Evolutionary conservation across 1,140 invertebrate genomes (phyloP).

Genomic region (Drosophila busckii): DNA sequence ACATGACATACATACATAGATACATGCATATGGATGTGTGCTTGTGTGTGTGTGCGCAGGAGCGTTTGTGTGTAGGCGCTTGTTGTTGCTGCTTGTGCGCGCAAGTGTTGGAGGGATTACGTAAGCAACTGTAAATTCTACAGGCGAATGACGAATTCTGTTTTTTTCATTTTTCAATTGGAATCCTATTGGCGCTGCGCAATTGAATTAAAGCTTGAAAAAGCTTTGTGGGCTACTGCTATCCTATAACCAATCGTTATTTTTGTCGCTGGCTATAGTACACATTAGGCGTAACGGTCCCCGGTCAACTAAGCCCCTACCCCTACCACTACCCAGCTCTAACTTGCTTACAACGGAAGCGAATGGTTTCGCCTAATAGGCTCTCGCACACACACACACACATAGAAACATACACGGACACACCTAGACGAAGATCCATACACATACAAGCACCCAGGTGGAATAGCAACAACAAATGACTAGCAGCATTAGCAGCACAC

Average conservation of each 20-base stretch:
- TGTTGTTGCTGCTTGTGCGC: background rate
- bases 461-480: slow-evolving; percentile 37
- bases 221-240: slow-evolving; percentile 22
- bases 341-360: slow-evolving; percentile 59
- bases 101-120: slow-evolving; percentile 55
- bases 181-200: slow-evolving; percentile 53
- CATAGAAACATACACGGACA: slow-evolving; percentile 19
- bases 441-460: slow-evolving; percentile 34
- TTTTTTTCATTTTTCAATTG: slow-evolving; percentile 47
- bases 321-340: slow-evolving; percentile 22
- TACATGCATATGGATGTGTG: slow-evolving; percentile 4
- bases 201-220: slow-evolving; percentile 21
- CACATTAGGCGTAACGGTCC: slow-evolving; percentile 52
- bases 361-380: slow-evolving; percentile 64
- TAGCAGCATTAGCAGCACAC: slow-evolving; percentile 47
- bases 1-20: no score
- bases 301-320: slow-evolving; percentile 28
- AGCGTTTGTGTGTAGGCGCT: slow-evolving; percentile 41
- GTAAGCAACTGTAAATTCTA: slow-evolving; percentile 73
- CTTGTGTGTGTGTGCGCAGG: slow-evolving; percentile 35
- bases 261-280: slow-evolving; percentile 26
- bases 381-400: slow-evolving; percentile 40
- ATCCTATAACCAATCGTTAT: slow-evolving; percentile 39
- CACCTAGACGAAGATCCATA: slow-evolving; percentile 42
- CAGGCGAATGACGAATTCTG: slow-evolving; percentile 44